Percentiles rank a stretch among this genome's conserved stretches.
These are phyloP conservation scores for Stratiolaelaps scimitus DNA, from an alignment of 1,140 invertebrate genomes.

Conservation along the genomic window DNA sequence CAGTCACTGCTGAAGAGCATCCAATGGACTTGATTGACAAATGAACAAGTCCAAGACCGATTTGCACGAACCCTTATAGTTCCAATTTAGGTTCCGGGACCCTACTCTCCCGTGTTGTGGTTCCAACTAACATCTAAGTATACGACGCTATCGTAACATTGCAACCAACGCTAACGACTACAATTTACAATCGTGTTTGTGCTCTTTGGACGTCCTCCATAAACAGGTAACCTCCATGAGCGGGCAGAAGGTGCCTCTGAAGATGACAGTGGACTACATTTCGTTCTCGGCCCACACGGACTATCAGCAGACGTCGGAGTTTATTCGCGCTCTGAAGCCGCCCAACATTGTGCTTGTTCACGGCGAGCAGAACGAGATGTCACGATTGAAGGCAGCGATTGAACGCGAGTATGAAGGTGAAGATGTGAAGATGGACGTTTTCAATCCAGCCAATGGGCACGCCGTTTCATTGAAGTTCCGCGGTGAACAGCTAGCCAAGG, in stretches of 20 bases:
- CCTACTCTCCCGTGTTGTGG: too few relatives aligned
- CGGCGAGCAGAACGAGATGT: constrained; percentile 98
- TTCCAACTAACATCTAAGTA: too few relatives aligned
- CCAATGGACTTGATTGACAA: too few relatives aligned
- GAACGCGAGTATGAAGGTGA: constrained; percentile 87
- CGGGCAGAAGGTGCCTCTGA: constrained; percentile 86
- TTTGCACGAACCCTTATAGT: too few relatives aligned
- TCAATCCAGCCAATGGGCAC: constrained; percentile 92
- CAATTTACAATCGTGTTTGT: too few relatives aligned
- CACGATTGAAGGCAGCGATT: constrained; percentile 78
- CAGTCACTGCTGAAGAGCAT: too few relatives aligned
- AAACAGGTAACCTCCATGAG: constrained; percentile 66
- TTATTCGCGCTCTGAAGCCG: constrained; percentile 82
- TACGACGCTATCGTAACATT: too few relatives aligned
- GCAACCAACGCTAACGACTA: too few relatives aligned
- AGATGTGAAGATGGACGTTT: constrained; percentile 73
- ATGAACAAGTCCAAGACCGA: too few relatives aligned
- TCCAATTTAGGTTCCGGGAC: too few relatives aligned
- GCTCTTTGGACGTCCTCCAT: too few relatives aligned
- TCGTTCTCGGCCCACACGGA: constrained; percentile 99
- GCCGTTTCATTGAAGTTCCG: constrained; percentile 82
- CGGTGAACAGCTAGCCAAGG: constrained; percentile 95
- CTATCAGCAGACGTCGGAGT: constrained; percentile 96
- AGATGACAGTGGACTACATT: constrained; percentile 98
- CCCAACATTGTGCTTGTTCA: constrained; percentile 94